Percentiles rank a stretch among this genome's conserved stretches.
Evolutionary conservation across 2,888 invertebrate species (phyloP).

Genomic region (Clusia tigrina): DNA sequence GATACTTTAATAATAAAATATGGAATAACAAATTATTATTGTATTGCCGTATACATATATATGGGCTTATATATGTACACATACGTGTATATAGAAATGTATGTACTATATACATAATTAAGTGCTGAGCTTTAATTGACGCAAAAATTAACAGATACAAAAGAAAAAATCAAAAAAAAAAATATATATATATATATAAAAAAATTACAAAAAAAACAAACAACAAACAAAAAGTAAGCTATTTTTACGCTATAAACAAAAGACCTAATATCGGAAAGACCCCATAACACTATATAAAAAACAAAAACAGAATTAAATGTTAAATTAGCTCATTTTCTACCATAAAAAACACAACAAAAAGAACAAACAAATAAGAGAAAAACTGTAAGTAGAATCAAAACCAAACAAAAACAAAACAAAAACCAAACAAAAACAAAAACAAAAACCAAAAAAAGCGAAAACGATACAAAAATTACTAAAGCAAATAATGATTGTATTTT

Average conservation of each 20-base stretch:
- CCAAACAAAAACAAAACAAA: slow-evolving; percentile 35
- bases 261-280: slow-evolving; percentile 20
- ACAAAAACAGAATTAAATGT: slow-evolving; percentile 19
- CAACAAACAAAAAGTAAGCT: slow-evolving; percentile 21
- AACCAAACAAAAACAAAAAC: slow-evolving; percentile 38
- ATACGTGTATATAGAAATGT: slow-evolving; percentile 31
- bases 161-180: slow-evolving; percentile 34
- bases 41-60: too few relatives aligned
- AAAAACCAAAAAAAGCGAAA: slow-evolving; percentile 37
- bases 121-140: slow-evolving; percentile 42
- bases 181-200: too few relatives aligned
- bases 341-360: slow-evolving; percentile 24
- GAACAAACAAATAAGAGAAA: slow-evolving; percentile 36
- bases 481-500: slow-evolving; percentile 44
- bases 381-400: slow-evolving; percentile 40
- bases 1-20: slow-evolving; percentile 12
- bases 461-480: slow-evolving; percentile 18
- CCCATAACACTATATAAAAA: slow-evolving; percentile 23
- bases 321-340: slow-evolving; percentile 36
- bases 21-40: slow-evolving; percentile 28
- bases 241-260: slow-evolving; percentile 20
- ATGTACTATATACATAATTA: slow-evolving; percentile 43
- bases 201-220: slow-evolving; percentile 44
- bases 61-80: too few relatives aligned
- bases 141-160: slow-evolving; percentile 15